A percentile compares a stretch with the other conserved stretches of the same genome.
phyloP scores from a whole-genome alignment of 2,888 invertebrate genomes.

The Sphaeridia pumilis region DNA sequence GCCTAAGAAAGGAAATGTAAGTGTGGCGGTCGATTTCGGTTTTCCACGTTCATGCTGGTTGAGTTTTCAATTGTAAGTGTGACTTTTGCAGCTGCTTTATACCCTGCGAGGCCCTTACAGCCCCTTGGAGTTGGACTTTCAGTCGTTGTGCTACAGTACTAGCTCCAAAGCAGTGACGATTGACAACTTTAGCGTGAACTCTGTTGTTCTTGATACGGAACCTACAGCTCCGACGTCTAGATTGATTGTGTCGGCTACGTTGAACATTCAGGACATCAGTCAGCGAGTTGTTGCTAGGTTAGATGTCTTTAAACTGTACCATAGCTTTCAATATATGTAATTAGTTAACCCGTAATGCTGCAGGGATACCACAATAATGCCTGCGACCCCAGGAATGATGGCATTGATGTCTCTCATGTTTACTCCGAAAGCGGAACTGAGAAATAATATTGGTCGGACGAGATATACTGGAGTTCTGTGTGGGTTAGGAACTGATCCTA shows the following conservation, averaged over 20 bases:
- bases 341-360: neutral
- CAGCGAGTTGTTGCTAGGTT: conserved; percentile 27
- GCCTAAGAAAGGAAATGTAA: conserved; percentile 11
- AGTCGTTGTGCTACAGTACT: conserved; percentile 50
- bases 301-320: neutral
- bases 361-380: conserved; percentile 73
- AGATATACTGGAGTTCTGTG: conserved; percentile 68
- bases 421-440: conserved; percentile 59
- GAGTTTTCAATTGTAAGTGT: neutral
- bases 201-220: conserved; percentile 66
- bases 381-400: conserved; percentile 70
- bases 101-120: conserved; percentile 64
- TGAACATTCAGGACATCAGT: conserved; percentile 40
- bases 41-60: neutral
- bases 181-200: conserved; percentile 70
- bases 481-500: conserved; percentile 61
- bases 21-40: neutral
- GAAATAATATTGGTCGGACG: conserved; percentile 37
- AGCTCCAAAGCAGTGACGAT: conserved; percentile 51
- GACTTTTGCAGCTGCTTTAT: neutral
- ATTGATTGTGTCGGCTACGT: conserved; percentile 54
- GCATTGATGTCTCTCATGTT: conserved; percentile 68
- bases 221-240: conserved; percentile 52
- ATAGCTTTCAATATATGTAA: neutral
- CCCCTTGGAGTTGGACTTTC: conserved; percentile 62